Base-by-base conservation (phyloP, 2,113 vertebrate genomes). In the Platichthys stellatus region DNA sequence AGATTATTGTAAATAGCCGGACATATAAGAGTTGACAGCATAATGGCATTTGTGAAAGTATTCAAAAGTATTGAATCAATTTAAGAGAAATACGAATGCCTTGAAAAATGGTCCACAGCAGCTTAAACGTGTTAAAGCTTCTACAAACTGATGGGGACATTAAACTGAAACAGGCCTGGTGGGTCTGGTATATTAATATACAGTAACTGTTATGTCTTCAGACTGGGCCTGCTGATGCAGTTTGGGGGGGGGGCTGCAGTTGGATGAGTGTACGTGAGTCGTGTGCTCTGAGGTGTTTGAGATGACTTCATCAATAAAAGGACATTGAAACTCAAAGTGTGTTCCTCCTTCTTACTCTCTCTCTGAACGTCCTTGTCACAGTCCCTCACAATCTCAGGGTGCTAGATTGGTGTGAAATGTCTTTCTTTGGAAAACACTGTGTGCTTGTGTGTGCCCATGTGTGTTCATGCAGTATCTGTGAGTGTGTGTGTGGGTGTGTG, bases 341-440 rank as follows among this genome's bases (percentile, higher is more conserved):
- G 24, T 7, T 26, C 70, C 38, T 70, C 43, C 31, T 58, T 64
- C n/a, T 67, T 28, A 1, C 47, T 63, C 49, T 57, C 13, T 14
- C 47, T 43, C 58, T 71, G 63, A 54, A 31, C 18, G 31, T 43
- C 35, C 23, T 69, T 7, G 0, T 49, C 56, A n/a, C 57, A 45
- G 77, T 83, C 62, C 83, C 18, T 75, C 86, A 68, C 86, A 81
- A 87, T 88, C 77, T 79, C 63, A 62, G 28, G 72, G 86, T 87
- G 88, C 63, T 64, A 89, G 83, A 91, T 89, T 91, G 87, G 81
- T 91, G 82, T 90, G 89, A 91, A 88, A 81, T 83, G 67, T 57
- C 23, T 79, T 80, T 65, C 61, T 65, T 5, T 18, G 40, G 54
- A 66, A 31, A 60, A 0, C 23, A 8, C 47, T 35, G 56, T 71